These are phyloP conservation scores for Stegodyphus mimosarum DNA, from an alignment of 1,140 invertebrate genomes.

Conservation along the genomic window DNA sequence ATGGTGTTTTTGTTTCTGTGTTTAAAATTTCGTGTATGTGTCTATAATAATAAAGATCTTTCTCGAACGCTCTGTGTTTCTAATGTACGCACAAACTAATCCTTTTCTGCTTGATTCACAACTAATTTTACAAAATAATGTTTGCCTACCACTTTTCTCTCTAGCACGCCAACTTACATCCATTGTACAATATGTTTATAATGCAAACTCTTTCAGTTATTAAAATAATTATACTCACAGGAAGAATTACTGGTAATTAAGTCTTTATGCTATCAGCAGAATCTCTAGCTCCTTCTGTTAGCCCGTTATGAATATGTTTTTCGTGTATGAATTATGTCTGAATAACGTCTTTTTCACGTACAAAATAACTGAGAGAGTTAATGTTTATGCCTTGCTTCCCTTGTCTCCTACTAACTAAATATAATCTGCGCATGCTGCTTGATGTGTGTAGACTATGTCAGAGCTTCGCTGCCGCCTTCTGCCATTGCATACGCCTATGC, in stretches of 20 bases:
- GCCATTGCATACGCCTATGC: constrained; percentile 62
- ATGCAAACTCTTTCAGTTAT: neutral
- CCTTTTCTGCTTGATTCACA: no score
- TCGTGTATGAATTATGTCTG: neutral
- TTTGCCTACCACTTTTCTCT: neutral
- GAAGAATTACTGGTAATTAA: no score
- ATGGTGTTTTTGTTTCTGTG: no score
- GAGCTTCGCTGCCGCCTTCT: constrained; percentile 61
- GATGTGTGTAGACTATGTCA: constrained; percentile 58
- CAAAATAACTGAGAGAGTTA: neutral
- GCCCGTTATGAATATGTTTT: neutral
- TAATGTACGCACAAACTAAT: no score
- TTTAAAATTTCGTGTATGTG: no score
- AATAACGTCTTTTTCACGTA: constrained; percentile 4
- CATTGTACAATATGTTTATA: neutral
- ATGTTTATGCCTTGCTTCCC: neutral
- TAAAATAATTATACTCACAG: no score
- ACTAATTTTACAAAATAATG: no score
- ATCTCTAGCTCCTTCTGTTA: no score
- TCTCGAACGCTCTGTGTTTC: no score
- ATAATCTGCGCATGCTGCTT: constrained; percentile 33
- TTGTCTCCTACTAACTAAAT: neutral
- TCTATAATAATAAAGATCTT: no score
- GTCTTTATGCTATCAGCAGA: no score
- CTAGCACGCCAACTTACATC: neutral